Evolutionary conservation across 2,888 invertebrate genomes (phyloP), one percentile per base, ranked within the genome.

Genomic region (Taenaris catops): DNA sequence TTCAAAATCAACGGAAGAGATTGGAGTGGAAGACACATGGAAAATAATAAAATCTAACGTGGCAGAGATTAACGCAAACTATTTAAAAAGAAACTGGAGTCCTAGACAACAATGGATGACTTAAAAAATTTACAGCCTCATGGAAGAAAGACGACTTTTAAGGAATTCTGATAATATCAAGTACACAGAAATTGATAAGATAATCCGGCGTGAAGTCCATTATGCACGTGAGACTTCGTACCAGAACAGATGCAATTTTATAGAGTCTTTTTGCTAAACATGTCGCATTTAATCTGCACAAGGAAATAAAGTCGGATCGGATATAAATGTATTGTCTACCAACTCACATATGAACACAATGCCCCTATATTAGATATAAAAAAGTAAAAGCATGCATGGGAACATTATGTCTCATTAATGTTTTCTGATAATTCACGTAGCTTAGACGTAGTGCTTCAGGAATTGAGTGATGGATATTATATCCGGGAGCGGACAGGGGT

Each of bases 121-220:
- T n/a, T n/a, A n/a, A n/a, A 24, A 33, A 33, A 33, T 16, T 8
- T 18, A 16, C 9, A 8, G 17, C n/a, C 33, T 33, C 7, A 31
- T 31, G 3, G 31, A 31, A 23, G 31, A 31, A 14, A n/a, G 16
- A 8, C 11, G 31, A 12, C 4, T 31, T 6, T 31, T 9, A 6
- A 31, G 21, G 4, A 12, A 12, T 4, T n/a, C 8, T 14, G 21
- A 32, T 12, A 18, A 8, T 20, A 8, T n/a, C 11, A 31, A 31
- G 12, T 23, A 31, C n/a, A 9, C 1, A 3, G 33, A 24, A n/a
- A 10, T 33, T 3, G 18, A 33, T 25, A 24, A 18, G 8, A 10
- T 7, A 25, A 19, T 33, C 4, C 17, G 19, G n/a, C 5, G 33
- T 4, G 33, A 23, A 34, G 21, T 33, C 2, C 20, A 8, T 2